Evolutionary conservation across 2,113 vertebrate species (phyloP).

Genomic region (Mormyrus iriodes): DNA sequence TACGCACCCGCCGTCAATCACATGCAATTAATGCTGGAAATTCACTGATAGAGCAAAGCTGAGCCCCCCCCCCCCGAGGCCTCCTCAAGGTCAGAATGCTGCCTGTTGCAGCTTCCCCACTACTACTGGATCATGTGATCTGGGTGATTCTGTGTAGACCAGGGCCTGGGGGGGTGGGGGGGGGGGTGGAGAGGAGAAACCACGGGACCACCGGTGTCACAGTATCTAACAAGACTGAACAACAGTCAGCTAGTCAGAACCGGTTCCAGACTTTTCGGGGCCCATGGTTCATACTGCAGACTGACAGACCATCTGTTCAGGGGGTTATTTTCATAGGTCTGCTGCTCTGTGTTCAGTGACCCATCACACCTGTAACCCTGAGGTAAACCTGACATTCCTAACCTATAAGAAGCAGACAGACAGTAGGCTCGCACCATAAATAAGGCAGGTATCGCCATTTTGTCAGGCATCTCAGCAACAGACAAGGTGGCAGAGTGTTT

Average conservation of each 20-base stretch:
- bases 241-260: not conserved
- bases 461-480: not conserved
- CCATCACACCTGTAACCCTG: not conserved
- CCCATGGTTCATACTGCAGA: not conserved
- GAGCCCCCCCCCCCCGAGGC: not conserved
- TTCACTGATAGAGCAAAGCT: not conserved
- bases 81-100: not conserved
- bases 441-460: not conserved
- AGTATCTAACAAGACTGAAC: not conserved
- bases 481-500: not conserved
- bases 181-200: not conserved
- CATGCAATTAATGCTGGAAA: slow-evolving; percentile 12
- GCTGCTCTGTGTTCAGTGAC: not conserved
- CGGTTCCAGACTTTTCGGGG: not conserved
- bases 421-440: not conserved
- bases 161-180: slow-evolving; percentile 10
- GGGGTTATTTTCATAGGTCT: not conserved
- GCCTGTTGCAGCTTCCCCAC: not conserved
- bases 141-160: slow-evolving; percentile 41
- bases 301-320: not conserved
- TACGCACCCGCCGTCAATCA: not conserved
- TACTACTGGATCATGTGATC: slow-evolving; percentile 33
- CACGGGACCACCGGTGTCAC: not conserved
- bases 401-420: not conserved
- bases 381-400: not conserved